Conservation (phyloP, 2,888 invertebrate species). For the Nemotelus nigrinus region DNA sequence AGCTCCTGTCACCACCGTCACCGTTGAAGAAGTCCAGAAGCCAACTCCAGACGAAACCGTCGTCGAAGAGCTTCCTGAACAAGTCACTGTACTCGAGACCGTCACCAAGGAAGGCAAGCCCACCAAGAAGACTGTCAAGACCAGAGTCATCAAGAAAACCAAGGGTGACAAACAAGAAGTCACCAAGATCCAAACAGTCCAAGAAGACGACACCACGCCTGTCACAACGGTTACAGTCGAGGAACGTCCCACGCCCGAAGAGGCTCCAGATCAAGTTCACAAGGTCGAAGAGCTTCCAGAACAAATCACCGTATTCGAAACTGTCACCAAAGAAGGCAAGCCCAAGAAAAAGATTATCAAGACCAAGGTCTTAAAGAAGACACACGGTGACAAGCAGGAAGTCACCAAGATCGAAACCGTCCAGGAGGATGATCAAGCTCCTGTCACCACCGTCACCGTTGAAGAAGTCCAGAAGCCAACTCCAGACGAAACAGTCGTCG, state of each 20-base stretch:
- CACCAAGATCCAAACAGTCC: constrained; percentile 59
- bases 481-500: constrained; percentile 51
- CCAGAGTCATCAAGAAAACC: constrained; percentile 52
- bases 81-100: constrained; percentile 52
- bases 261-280: constrained; percentile 55
- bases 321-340: constrained; percentile 60
- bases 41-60: constrained; percentile 52
- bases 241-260: constrained; percentile 51
- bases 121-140: constrained; percentile 54
- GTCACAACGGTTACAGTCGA: constrained; percentile 55
- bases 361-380: constrained; percentile 60
- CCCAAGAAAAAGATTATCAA: constrained; percentile 58
- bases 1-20: constrained; percentile 57
- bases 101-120: constrained; percentile 53
- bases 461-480: constrained; percentile 51
- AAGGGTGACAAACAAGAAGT: constrained; percentile 57
- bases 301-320: constrained; percentile 63
- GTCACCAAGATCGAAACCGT: constrained; percentile 62
- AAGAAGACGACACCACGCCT: constrained; percentile 58
- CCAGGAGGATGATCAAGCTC: constrained; percentile 60
- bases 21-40: constrained; percentile 57
- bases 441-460: constrained; percentile 57
- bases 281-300: constrained; percentile 58
- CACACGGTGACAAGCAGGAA: constrained; percentile 59
- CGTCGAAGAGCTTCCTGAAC: constrained; percentile 54